Percentiles rank a stretch among this genome's conserved stretches.
These are phyloP conservation scores for Cryptoblepharus egeriae DNA, from an alignment of 2,797 vertebrate genomes.

Conservation along the genomic window DNA sequence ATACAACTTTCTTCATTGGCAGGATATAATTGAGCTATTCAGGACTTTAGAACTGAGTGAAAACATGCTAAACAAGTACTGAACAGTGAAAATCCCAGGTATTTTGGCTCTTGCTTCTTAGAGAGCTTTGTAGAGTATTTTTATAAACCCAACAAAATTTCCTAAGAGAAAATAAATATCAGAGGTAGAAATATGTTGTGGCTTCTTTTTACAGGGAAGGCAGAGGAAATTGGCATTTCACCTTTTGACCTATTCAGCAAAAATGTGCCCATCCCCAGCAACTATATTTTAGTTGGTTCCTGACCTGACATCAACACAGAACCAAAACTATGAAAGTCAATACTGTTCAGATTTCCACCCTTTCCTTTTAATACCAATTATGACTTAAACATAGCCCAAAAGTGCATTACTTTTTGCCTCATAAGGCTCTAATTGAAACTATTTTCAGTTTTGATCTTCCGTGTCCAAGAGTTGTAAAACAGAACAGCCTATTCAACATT, in stretches of 20 bases:
- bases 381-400: constrained; percentile 29
- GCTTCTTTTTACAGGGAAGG: constrained; percentile 43
- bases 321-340: constrained; percentile 9
- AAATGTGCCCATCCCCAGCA: constrained; percentile 39
- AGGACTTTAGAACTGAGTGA: neutral
- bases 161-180: constrained; percentile 55
- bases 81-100: constrained; percentile 8
- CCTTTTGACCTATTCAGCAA: constrained; percentile 52
- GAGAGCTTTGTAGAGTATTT: constrained; percentile 36
- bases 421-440: neutral
- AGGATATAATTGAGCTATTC: neutral
- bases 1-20: neutral
- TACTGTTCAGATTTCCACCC: neutral
- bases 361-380: constrained; percentile 26
- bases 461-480: constrained; percentile 42
- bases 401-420: constrained; percentile 29
- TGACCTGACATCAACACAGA: constrained; percentile 29
- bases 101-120: constrained; percentile 19
- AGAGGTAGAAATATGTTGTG: constrained; percentile 49
- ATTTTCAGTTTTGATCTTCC: constrained; percentile 47
- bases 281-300: constrained; percentile 35
- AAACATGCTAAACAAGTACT: constrained; percentile 5
- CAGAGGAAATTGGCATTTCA: constrained; percentile 52
- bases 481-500: constrained; percentile 32
- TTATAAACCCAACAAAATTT: constrained; percentile 51